phyloP scores from a whole-genome alignment of 1,140 invertebrate species.

The Atta texana region DNA sequence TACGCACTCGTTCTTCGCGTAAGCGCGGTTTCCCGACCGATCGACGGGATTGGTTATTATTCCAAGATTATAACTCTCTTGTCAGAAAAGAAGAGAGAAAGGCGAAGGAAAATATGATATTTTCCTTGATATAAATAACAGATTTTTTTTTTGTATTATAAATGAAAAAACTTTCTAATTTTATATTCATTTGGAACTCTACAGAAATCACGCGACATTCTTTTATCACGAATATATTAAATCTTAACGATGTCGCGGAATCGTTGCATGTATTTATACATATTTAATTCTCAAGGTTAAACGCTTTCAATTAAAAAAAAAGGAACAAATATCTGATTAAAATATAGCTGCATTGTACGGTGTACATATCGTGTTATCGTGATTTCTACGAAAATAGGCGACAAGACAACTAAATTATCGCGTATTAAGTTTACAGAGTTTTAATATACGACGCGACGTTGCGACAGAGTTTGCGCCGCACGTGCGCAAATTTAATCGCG shows the following conservation, averaged over 20 bases:
- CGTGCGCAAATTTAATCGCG: slow-evolving; percentile 52
- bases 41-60: slow-evolving; percentile 20
- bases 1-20: slow-evolving; percentile 53
- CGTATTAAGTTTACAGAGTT: slow-evolving; percentile 16
- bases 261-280: neutral
- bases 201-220: neutral
- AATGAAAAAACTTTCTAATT: slow-evolving; percentile 1
- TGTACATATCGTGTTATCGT: neutral
- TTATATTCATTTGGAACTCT: neutral
- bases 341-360: neutral
- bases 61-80: neutral
- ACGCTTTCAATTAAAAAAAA: slow-evolving; percentile 1
- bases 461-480: slow-evolving; percentile 16
- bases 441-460: neutral
- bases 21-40: slow-evolving; percentile 46
- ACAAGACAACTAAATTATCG: neutral
- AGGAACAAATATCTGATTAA: neutral
- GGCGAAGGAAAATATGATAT: neutral
- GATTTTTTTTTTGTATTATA: neutral
- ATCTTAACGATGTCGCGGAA: neutral
- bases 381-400: neutral
- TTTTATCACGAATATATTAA: neutral
- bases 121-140: neutral
- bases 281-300: slow-evolving; percentile 1
- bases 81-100: neutral